phyloP scores from a whole-genome alignment of 2,888 invertebrate species.

The Cybosia mesomella region DNA sequence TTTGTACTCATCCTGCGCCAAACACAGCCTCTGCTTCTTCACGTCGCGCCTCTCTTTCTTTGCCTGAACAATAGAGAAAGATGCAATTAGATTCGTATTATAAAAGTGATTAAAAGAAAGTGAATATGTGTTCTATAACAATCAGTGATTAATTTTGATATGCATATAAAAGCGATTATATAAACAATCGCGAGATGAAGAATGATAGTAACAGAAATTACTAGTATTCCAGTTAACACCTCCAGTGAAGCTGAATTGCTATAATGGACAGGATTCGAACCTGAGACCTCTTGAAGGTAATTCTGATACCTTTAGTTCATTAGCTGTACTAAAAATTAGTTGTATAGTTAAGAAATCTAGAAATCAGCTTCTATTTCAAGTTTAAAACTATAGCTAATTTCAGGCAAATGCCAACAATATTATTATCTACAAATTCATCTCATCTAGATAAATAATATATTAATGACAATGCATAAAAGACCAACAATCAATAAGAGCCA shows the following conservation, averaged over 20 bases:
- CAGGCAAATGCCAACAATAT: not conserved
- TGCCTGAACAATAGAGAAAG: conserved; percentile 88
- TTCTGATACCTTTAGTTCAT: too few species aligned
- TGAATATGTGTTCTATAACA: not conserved
- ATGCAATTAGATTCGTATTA: conserved; percentile 7
- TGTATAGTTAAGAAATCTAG: not conserved
- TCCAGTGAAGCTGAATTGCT: not conserved
- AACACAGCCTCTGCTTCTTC: conserved; percentile 96
- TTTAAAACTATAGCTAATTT: not conserved
- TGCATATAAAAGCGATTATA: not conserved
- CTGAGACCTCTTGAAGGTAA: not conserved
- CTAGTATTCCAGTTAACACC: not conserved
- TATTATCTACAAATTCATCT: not conserved
- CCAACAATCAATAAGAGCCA: not conserved
- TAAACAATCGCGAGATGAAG: too few species aligned
- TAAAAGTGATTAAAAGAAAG: not conserved
- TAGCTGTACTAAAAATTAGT: not conserved
- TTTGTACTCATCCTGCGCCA: conserved; percentile 98
- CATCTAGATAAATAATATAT: not conserved
- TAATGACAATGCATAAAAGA: not conserved
- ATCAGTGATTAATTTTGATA: not conserved
- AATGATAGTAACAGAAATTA: not conserved
- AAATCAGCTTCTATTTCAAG: not conserved
- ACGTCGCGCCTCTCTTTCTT: conserved; percentile 98
- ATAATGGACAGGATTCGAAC: not conserved